A percentile compares a stretch with the other conserved stretches of the same genome.
Evolutionary conservation across 2,888 invertebrate genomes (phyloP).

Genomic region (Amphiduros pacificus): DNA sequence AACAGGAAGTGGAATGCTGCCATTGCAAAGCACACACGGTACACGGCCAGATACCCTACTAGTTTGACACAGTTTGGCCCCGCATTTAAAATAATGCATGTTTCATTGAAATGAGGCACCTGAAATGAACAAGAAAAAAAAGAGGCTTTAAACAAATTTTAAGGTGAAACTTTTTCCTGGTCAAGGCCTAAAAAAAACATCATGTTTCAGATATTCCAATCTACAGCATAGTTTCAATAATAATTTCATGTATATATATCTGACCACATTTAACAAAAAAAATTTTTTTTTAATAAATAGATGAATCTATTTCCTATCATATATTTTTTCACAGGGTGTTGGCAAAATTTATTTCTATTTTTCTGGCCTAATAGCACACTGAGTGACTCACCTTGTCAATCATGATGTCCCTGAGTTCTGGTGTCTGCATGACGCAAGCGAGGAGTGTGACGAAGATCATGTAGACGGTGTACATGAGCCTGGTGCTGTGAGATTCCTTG

Average conservation of each 20-base stretch:
- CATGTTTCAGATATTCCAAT: too few species aligned
- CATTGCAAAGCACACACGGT: conserved; percentile 59
- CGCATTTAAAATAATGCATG: conserved; percentile 50
- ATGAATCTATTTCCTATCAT: too few species aligned
- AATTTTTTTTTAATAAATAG: too few species aligned
- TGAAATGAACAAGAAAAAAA: conserved; percentile 30
- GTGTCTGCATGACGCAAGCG: conserved; percentile 59
- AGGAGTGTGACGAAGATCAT: conserved; percentile 53
- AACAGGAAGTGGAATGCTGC: conserved; percentile 57
- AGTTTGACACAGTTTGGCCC: conserved; percentile 55
- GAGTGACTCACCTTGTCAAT: conserved; percentile 17
- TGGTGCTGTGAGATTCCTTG: conserved; percentile 59
- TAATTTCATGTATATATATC: too few species aligned
- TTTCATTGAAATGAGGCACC: conserved; percentile 55
- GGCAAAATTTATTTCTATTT: too few species aligned
- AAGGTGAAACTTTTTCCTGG: too few species aligned
- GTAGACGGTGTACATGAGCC: conserved; percentile 59
- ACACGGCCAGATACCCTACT: conserved; percentile 61
- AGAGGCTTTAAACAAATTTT: too few species aligned
- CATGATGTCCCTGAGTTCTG: conserved; percentile 42
- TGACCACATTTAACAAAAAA: too few species aligned
- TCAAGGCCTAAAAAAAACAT: too few species aligned
- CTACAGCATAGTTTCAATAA: too few species aligned
- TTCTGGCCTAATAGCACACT: neutral
- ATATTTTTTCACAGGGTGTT: too few species aligned